These are phyloP conservation scores for Caenorhabditis becei DNA, from an alignment of 2,888 invertebrate genomes.

Conservation along the genomic window DNA sequence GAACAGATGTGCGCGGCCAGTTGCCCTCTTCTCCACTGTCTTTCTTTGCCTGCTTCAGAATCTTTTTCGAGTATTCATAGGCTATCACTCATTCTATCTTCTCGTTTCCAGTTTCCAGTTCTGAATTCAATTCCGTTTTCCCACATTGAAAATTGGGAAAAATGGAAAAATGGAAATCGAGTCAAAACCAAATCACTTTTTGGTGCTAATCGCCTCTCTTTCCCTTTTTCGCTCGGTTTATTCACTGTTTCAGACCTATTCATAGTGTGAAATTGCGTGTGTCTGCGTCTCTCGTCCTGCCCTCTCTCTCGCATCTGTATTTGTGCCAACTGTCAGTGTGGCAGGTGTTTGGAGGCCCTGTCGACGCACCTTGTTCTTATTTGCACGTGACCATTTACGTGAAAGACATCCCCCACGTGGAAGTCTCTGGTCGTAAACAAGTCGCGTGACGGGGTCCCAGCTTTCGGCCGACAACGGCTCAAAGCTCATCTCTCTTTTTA, in stretches of 20 bases:
- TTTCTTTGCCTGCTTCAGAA: not conserved
- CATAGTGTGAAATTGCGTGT: constrained; percentile 23
- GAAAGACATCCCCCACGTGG: constrained; percentile 15
- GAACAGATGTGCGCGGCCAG: constrained; percentile 36
- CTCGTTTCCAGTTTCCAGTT: constrained; percentile 3
- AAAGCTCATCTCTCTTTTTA: constrained; percentile 14
- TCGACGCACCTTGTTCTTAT: constrained; percentile 23
- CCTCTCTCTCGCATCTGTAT: constrained; percentile 20
- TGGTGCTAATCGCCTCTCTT: constrained; percentile 41
- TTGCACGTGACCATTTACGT: constrained; percentile 17
- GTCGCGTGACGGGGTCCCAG: constrained; percentile 10
- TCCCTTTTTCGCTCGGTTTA: constrained; percentile 10
- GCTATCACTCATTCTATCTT: no score
- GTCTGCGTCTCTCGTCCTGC: constrained; percentile 17
- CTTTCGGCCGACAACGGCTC: not conserved
- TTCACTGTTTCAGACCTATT: constrained; percentile 47
- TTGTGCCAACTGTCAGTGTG: constrained; percentile 51
- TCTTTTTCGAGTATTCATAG: not conserved
- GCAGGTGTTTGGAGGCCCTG: constrained; percentile 25
- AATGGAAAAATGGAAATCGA: no score
- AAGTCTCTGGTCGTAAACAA: constrained; percentile 19
- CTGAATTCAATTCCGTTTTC: no score
- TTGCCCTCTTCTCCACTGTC: not conserved
- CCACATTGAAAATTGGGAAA: no score
- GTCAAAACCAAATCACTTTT: no score